A percentile compares a stretch with the other conserved stretches of the same genome.
phyloP scores from a whole-genome alignment of 1,140 invertebrate genomes.

The Drosophila ambigua region DNA sequence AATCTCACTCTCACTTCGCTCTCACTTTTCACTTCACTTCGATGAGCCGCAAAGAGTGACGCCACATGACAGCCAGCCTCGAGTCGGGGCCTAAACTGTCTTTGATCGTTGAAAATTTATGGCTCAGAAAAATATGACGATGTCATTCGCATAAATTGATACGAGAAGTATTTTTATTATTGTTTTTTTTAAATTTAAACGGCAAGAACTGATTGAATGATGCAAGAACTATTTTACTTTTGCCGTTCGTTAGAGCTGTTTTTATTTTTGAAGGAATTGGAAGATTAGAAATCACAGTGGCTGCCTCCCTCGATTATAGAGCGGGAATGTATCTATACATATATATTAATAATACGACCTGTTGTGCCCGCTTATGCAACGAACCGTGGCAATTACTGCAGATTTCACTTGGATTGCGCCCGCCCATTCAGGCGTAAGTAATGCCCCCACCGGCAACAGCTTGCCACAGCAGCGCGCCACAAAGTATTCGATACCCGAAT shows the following conservation, averaged over 20 bases:
- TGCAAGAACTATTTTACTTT: conserved; percentile 25
- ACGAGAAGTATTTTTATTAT: no score
- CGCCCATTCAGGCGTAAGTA: conserved; percentile 53
- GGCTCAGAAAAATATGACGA: conserved; percentile 27
- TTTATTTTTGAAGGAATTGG: conserved; percentile 16
- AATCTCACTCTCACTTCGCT: conserved; percentile 54
- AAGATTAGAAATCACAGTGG: conserved; percentile 28
- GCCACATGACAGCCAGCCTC: conserved; percentile 15
- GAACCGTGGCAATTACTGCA: conserved; percentile 22
- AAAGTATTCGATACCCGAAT: conserved; percentile 36
- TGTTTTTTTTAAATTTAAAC: not conserved
- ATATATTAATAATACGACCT: conserved; percentile 62
- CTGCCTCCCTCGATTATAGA: conserved; percentile 10
- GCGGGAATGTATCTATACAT: conserved; percentile 7
- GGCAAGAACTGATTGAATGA: conserved; percentile 39
- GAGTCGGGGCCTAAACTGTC: conserved; percentile 24
- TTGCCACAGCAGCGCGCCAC: no score
- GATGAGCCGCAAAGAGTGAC: conserved; percentile 27
- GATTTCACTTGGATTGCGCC: conserved; percentile 19
- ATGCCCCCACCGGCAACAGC: conserved; percentile 30
- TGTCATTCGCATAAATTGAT: not conserved
- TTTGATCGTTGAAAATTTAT: conserved; percentile 44
- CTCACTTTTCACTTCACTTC: conserved; percentile 71
- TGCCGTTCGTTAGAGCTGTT: not conserved
- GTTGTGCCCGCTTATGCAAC: conserved; percentile 59